A percentile compares a stretch with the other conserved stretches of the same genome.
Evolutionary conservation across 2,113 vertebrate species (phyloP).

Genomic region (Indicator maculatus): DNA sequence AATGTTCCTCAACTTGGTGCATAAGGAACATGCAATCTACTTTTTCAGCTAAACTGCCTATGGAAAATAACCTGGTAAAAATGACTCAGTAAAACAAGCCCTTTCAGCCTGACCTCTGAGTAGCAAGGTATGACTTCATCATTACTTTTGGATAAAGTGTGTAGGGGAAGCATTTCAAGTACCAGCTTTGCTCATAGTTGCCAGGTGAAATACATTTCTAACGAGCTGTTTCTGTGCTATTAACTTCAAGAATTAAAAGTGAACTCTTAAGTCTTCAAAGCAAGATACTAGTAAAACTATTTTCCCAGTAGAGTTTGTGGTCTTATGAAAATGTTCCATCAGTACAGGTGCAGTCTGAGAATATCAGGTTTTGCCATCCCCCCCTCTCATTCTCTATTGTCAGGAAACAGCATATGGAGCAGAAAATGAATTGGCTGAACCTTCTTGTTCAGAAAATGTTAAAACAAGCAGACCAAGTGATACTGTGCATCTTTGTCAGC

Average conservation of each 20-base stretch:
- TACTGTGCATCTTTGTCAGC: neutral
- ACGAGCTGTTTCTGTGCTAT: neutral
- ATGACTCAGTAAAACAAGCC: neutral
- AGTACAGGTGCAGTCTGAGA: neutral
- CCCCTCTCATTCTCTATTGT: neutral
- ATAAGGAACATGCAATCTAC: neutral
- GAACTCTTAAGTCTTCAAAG: neutral
- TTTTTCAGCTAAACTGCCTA: neutral
- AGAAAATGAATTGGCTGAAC: neutral
- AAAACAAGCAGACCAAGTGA: neutral
- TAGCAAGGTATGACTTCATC: neutral
- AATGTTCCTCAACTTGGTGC: neutral
- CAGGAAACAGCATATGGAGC: neutral
- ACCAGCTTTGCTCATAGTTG: neutral
- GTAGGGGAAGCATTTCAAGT: neutral
- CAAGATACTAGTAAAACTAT: neutral
- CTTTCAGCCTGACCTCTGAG: neutral
- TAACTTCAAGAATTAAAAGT: neutral
- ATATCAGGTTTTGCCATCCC: neutral
- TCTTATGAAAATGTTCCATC: neutral
- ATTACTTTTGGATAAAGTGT: neutral
- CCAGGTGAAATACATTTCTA: neutral
- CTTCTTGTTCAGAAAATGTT: neutral
- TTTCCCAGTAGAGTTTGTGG: neutral
- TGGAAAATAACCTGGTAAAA: neutral